Evolutionary conservation across 2,888 invertebrate species (phyloP).

Genomic region (Arctia plantaginis): DNA sequence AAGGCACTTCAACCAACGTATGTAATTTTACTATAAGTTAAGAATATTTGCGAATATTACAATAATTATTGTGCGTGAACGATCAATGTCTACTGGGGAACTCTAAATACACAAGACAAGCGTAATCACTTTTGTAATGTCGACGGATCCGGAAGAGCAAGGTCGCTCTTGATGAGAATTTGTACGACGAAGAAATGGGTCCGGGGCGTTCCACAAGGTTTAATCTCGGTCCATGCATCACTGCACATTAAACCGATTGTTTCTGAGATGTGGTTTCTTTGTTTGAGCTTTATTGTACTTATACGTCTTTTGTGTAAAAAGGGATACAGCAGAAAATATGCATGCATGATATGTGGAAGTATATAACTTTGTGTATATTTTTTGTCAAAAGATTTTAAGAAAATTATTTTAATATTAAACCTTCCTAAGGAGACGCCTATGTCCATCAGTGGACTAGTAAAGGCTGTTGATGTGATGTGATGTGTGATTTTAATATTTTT

Average conservation of each 20-base stretch:
- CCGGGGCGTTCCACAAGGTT: constrained; percentile 36
- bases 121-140: constrained; percentile 55
- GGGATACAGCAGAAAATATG: neutral
- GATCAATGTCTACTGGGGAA: constrained; percentile 24
- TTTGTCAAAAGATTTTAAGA: too few relatives aligned
- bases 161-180: constrained; percentile 54
- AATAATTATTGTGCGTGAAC: neutral
- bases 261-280: constrained; percentile 21
- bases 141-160: constrained; percentile 68
- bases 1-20: neutral
- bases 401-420: too few relatives aligned
- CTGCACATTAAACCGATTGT: constrained; percentile 38
- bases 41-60: neutral
- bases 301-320: neutral
- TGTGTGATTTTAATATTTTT: too few relatives aligned
- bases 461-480: too few relatives aligned
- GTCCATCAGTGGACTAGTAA: too few relatives aligned
- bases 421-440: too few relatives aligned
- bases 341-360: neutral
- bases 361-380: neutral
- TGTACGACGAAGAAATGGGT: constrained; percentile 47
- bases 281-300: constrained; percentile 19
- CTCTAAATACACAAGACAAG: constrained; percentile 53
- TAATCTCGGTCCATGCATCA: constrained; percentile 34
- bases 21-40: neutral